Evolutionary conservation across 2,113 vertebrate species (phyloP), one percentile per base, ranked within the genome.

Genomic region (Scomber scombrus): DNA sequence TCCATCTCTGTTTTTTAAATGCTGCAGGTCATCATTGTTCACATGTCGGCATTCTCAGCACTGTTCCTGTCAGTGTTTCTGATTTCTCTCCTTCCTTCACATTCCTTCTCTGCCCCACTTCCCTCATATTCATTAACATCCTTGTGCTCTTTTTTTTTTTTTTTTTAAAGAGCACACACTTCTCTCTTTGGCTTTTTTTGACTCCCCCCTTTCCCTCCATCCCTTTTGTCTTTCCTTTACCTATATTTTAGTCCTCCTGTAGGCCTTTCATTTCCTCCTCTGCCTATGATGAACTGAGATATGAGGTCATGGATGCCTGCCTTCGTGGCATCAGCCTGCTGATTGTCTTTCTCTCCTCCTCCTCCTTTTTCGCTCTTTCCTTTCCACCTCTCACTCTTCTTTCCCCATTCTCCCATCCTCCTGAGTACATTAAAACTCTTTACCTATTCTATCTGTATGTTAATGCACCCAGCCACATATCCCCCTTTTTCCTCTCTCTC

Each of bases 361-460:
- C 40, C 60, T 58, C 56, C 91, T 92, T 93, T 90, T 80, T 65
- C 68, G 51, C 71, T 69, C 29, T 49, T 74, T 75, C 75, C 73
- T 78, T 71, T 52, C 77, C 94, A 90, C 91, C 95, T 93, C 92
- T 80, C 69, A 10, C 80, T 67, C 75, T 55, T 11, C 84, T 66
- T 26, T 75, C 78, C 34, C 83, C 62, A 90, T 87, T 94, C 93
- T 93, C 93, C 94, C 93, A 93, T 93, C 91, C 90, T 92, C 92
- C 92, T 88, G 81, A 96, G 96, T 96, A 95, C 96, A 98, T 98
- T 98, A 97, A 97, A 97, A 97, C 95, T 96, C 96, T 96, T 96
- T 97, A 96, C 96, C 96, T 97, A 97, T 97, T 97, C 96, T 97
- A 98, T 98, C 96, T 98, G 96, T 98, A 98, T 97, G 97, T 96